Base-by-base conservation (phyloP, 1,140 invertebrate species). In the Theocolax elegans region DNA sequence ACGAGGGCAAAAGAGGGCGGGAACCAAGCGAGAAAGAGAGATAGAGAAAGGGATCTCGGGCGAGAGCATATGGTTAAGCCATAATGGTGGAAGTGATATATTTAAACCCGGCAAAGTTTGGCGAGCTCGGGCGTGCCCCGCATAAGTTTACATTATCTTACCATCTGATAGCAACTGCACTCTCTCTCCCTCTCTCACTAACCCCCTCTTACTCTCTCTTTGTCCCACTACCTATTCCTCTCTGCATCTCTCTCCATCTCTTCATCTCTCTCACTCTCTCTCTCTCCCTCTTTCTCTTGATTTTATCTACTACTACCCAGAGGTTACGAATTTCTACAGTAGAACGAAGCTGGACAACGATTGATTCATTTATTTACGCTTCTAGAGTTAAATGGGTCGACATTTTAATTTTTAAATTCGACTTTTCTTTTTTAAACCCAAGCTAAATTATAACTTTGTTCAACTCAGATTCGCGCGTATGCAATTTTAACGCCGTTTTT, bases 131-230 rank as follows among this genome's bases (percentile, higher is more conserved):
- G 81, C 81, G 83, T 84, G 81, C 80, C 80, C 82, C 80, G 83
- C 83, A 85, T 85, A 85, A 85, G 83, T 85, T 85, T 84, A 85
- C 83, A 85, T 85, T 85, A 85, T 85, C 84, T 84, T 82, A 79
- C 77, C 77, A 83, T 83, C 83, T 79, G 83, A 85, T 85, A 84
- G 81, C 76, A 68, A 79, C 76, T 80, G 27, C 19, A 19, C 56
- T 9, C 23, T 23, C 9, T 10, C 35, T 1, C 31, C 31, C 17
- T 49, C 31, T 15, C 29, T 27, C 23, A 40, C 49, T n/a, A 35
- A n/a, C n/a, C n/a, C n/a, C n/a, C n/a, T n/a, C n/a, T n/a, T n/a
- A n/a, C n/a, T n/a, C n/a, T n/a, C n/a, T n/a, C 31, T 10, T 10
- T 35, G 10, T 6, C 31, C 31, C 4, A 35, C 31, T 35, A 35